A percentile compares a stretch with the other conserved stretches of the same genome.
Evolutionary conservation across 2,797 vertebrate species (phyloP).

Genomic region (Acipenser transmontanus): DNA sequence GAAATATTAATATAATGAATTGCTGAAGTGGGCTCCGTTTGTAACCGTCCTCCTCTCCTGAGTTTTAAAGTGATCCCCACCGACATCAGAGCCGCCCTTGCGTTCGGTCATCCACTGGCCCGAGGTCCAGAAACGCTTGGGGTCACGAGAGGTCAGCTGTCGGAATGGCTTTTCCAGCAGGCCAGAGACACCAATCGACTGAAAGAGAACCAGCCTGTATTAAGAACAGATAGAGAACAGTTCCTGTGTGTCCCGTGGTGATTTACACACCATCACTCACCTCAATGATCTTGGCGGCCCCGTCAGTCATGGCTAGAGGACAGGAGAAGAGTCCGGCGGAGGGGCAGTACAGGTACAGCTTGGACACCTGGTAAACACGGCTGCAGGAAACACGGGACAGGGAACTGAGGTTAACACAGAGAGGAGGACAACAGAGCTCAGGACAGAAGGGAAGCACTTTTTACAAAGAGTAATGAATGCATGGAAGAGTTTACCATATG

Average conservation of each 20-base stretch:
- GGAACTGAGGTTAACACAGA: too few relatives aligned
- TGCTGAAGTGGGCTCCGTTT: too few relatives aligned
- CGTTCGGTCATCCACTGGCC: constrained; percentile 89
- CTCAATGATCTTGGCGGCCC: constrained; percentile 82
- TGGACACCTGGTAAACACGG: constrained; percentile 76
- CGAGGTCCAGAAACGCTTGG: constrained; percentile 77
- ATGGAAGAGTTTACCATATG: not conserved
- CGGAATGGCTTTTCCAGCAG: constrained; percentile 52
- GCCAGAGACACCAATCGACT: constrained; percentile 59
- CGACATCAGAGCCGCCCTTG: constrained; percentile 80
- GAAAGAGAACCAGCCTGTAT: constrained; percentile 13
- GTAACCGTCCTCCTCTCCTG: too few relatives aligned
- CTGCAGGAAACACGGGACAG: constrained; percentile 35
- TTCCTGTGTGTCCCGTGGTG: not conserved
- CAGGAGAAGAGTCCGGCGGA: constrained; percentile 69
- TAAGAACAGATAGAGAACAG: not conserved
- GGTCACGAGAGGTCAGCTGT: constrained; percentile 63
- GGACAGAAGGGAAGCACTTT: not conserved
- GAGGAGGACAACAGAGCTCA: too few relatives aligned
- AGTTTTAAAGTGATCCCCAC: constrained; percentile 38
- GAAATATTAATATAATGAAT: too few relatives aligned
- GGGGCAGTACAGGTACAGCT: constrained; percentile 71
- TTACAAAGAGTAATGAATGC: not conserved
- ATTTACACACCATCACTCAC: constrained; percentile 42
- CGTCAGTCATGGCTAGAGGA: constrained; percentile 85